A percentile compares a stretch with the other conserved stretches of the same genome.
Conservation (phyloP, 2,113 vertebrate species). For the Lepus americanus region DNA sequence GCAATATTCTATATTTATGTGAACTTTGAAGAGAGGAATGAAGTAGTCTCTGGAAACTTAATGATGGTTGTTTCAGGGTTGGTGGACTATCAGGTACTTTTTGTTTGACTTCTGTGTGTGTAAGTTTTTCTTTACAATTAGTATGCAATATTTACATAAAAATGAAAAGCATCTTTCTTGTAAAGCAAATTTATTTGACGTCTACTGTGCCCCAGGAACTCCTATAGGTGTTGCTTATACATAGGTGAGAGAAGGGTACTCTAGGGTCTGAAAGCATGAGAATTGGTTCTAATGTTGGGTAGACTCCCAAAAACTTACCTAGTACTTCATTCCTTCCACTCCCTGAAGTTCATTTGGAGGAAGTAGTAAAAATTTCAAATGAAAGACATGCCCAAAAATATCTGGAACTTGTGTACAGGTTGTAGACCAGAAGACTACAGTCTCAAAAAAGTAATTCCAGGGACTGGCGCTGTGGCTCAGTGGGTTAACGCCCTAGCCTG, state of each 20-base stretch:
- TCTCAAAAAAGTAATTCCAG: slow-evolving; percentile 9
- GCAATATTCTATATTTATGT: too few species aligned
- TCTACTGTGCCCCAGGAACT: neutral
- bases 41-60: too few species aligned
- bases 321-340: neutral
- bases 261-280: neutral
- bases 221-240: neutral
- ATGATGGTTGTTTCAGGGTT: too few species aligned
- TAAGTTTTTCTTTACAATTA: too few species aligned
- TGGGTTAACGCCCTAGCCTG: too few species aligned
- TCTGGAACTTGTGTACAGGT: neutral
- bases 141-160: too few species aligned
- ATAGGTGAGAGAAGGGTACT: neutral
- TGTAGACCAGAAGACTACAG: neutral
- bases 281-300: neutral
- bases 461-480: too few species aligned
- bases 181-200: neutral
- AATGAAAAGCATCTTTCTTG: too few species aligned
- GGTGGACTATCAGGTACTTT: too few species aligned
- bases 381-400: slow-evolving; percentile 46
- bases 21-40: too few species aligned
- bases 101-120: too few species aligned
- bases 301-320: neutral
- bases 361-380: neutral
- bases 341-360: slow-evolving; percentile 3